These are phyloP conservation scores for Tragelaphus scriptus DNA, from an alignment of 2,113 vertebrate genomes.

Conservation along the genomic window DNA sequence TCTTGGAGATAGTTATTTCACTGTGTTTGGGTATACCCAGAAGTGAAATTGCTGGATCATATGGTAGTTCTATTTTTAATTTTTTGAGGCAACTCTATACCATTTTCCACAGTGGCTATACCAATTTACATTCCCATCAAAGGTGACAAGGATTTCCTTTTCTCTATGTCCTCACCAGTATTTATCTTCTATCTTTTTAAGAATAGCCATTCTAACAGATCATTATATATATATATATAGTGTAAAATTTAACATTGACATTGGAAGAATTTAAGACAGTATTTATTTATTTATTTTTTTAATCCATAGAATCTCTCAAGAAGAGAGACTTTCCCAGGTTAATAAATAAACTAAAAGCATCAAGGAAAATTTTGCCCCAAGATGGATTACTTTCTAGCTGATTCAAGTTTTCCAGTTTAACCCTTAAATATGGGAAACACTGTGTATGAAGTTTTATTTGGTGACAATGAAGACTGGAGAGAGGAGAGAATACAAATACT, in stretches of 20 bases:
- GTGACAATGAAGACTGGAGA: background rate
- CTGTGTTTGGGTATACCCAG: background rate
- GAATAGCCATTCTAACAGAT: background rate
- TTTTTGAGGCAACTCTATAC: background rate
- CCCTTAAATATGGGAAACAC: background rate
- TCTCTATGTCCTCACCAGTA: background rate
- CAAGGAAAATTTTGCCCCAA: background rate
- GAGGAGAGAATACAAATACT: background rate
- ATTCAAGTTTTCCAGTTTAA: background rate
- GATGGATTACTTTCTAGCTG: background rate
- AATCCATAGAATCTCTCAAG: background rate
- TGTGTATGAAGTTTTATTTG: background rate
- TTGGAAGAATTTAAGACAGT: background rate
- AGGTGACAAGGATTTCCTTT: background rate
- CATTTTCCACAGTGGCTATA: background rate
- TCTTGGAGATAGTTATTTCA: background rate
- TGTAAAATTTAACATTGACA: background rate
- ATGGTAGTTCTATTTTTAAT: background rate
- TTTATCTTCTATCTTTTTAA: background rate
- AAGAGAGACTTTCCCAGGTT: background rate
- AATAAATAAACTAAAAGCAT: background rate
- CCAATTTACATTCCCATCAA: background rate
- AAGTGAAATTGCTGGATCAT: background rate
- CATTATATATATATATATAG: background rate
- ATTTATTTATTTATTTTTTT: background rate